Conservation (phyloP, 2,888 invertebrate genomes). For the Uloborus plumipes region DNA sequence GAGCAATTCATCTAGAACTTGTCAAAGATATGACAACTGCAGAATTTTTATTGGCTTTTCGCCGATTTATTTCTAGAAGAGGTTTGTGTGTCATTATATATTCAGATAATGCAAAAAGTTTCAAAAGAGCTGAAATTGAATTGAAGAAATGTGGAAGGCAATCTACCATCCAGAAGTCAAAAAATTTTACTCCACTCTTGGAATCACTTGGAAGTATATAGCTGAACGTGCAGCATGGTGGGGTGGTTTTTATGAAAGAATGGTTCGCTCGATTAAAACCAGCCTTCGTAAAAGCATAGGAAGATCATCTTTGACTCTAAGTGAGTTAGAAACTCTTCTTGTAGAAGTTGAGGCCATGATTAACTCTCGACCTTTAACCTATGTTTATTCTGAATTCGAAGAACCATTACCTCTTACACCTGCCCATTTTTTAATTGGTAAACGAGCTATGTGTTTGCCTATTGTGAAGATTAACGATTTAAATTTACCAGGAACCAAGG, state of each 20-base stretch:
- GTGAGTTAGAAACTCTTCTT: neutral
- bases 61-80: slow-evolving; percentile 13
- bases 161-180: neutral
- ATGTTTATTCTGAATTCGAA: no score
- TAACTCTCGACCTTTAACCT: neutral
- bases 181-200: neutral
- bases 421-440: neutral
- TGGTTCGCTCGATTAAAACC: neutral
- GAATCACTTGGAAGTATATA: neutral
- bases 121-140: slow-evolving; percentile 11
- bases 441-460: neutral
- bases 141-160: neutral
- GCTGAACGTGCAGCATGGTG: neutral
- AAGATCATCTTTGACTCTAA: no score
- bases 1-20: slow-evolving; percentile 3
- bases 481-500: neutral
- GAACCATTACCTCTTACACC: neutral
- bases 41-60: slow-evolving; percentile 10
- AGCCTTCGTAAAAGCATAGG: no score
- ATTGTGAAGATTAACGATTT: neutral
- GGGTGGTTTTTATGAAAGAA: neutral
- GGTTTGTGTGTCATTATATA: neutral
- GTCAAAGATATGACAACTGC: neutral
- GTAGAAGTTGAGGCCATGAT: neutral
- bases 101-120: slow-evolving; percentile 17